Evolutionary conservation across 2,888 invertebrate species (phyloP), one percentile per base, ranked within the genome.

Genomic region (Lordiphosa fenestrarum): DNA sequence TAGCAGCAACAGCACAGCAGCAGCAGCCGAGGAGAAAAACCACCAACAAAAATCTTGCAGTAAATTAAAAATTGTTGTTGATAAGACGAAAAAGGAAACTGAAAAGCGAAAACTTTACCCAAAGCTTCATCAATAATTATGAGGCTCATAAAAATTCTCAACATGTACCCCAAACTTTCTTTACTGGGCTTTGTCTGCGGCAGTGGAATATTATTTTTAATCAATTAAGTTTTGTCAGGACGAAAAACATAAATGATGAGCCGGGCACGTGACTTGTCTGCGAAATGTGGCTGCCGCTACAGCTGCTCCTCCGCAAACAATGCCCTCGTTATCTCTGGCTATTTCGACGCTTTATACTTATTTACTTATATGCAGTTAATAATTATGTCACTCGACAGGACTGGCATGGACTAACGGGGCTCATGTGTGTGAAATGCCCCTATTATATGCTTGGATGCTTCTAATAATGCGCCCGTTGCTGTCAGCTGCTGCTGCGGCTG

Each of bases 361-460:
- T 73, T 76, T 68, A 72, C 72, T 72, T 72, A 75, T 66, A 73
- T 74, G 77, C 77, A 77, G 80, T 77, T 77, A 77, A 77, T 77
- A 77, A 77, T 80, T 77, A 77, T 77, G 77, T 80, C 77, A 80
- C 67, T 72, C 64, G 57, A 33, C 67, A 71, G 55, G 46, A 41
- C 67, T 53, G 35, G 36, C 35, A 49, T 15, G 42, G 30, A 30
- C 30, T 30, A 30, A 30, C 10, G 25, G 21, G 1, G 30, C 51
- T 12, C 48, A 37, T 40, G 53, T 38, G 52, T 48, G 50, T 52
- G 74, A 76, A 78, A 77, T 82, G 71, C 74, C 77, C 84, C 75
- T 82, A 83, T 83, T 83, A 83, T 80, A 76, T 80, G 82, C 83
- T 83, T 74, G 69, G 66, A 53, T 81, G 75, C 73, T 76, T 81